phyloP scores from a whole-genome alignment of 2,888 invertebrate genomes.

The Epinotia demarniana region DNA sequence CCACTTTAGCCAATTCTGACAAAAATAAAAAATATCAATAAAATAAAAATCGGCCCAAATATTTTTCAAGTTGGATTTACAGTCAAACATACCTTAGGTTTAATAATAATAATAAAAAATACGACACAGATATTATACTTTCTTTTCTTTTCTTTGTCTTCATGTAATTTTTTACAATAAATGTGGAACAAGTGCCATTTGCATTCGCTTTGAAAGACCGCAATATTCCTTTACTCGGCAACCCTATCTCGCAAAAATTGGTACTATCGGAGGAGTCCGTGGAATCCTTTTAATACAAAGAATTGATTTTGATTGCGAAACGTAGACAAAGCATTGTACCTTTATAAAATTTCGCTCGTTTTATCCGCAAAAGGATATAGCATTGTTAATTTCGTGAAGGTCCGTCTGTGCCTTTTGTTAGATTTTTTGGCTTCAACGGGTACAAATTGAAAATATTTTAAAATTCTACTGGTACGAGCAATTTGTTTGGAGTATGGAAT shows the following conservation, averaged over 20 bases:
- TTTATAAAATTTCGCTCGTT: constrained; percentile 63
- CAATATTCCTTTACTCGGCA: constrained; percentile 44
- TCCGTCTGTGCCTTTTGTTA: constrained; percentile 33
- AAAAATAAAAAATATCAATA: no score
- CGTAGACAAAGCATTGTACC: constrained; percentile 60
- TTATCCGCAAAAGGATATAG: constrained; percentile 44
- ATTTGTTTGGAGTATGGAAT: no score
- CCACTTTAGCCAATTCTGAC: no score
- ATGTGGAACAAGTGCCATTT: neutral
- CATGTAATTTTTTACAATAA: neutral
- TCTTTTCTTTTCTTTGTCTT: neutral
- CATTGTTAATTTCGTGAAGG: constrained; percentile 43
- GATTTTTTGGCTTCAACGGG: constrained; percentile 20
- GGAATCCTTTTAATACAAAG: constrained; percentile 67
- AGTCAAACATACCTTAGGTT: neutral
- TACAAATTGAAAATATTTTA: constrained; percentile 24
- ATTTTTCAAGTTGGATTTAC: neutral
- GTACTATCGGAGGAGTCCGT: constrained; percentile 56
- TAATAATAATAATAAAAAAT: neutral
- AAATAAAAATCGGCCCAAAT: no score
- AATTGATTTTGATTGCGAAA: constrained; percentile 67
- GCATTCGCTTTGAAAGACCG: constrained; percentile 10
- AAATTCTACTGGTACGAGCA: constrained; percentile 4
- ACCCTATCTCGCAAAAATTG: constrained; percentile 59
- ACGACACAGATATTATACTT: no score